These are phyloP conservation scores for Perccottus glenii DNA, from an alignment of 2,113 vertebrate species.

Conservation along the genomic window DNA sequence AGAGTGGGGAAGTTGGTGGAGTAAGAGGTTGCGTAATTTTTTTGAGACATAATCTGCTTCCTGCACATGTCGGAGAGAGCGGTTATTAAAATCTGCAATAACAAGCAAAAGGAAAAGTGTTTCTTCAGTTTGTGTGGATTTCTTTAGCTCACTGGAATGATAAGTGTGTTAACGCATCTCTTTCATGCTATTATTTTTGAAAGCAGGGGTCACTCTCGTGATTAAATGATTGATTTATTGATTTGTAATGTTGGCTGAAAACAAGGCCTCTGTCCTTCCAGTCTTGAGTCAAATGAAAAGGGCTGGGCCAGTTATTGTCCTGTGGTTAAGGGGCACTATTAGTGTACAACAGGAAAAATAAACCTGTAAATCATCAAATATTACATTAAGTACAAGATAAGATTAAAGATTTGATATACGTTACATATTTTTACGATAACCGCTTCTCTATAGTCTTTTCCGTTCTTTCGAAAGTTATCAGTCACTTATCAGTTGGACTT, in stretches of 20 bases:
- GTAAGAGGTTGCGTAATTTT: conserved; percentile 57
- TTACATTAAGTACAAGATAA: neutral
- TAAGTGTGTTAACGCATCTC: neutral
- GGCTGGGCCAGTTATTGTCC: conserved; percentile 7
- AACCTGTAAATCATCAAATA: neutral
- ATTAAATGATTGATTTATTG: conserved; percentile 18
- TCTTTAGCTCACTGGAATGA: neutral
- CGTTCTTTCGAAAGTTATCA: conserved; percentile 42
- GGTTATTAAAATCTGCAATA: conserved; percentile 21
- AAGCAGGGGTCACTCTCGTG: neutral
- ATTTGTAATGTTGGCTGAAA: conserved; percentile 54
- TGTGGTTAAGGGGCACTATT: neutral
- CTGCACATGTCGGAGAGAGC: conserved; percentile 40
- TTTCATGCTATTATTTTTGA: neutral
- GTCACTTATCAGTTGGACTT: conserved; percentile 73
- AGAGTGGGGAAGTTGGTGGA: conserved; percentile 36
- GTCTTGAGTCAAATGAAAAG: conserved; percentile 20
- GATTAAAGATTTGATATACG: neutral
- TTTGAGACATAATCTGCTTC: conserved; percentile 49
- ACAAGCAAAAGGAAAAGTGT: neutral
- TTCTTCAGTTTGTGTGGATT: conserved; percentile 4
- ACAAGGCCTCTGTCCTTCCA: conserved; percentile 33
- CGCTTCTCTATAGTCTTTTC: conserved; percentile 56
- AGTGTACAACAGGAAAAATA: neutral
- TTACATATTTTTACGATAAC: neutral